These are phyloP conservation scores for Mastomys natalensis DNA, from an alignment of 2,113 vertebrate species.

Conservation along the genomic window DNA sequence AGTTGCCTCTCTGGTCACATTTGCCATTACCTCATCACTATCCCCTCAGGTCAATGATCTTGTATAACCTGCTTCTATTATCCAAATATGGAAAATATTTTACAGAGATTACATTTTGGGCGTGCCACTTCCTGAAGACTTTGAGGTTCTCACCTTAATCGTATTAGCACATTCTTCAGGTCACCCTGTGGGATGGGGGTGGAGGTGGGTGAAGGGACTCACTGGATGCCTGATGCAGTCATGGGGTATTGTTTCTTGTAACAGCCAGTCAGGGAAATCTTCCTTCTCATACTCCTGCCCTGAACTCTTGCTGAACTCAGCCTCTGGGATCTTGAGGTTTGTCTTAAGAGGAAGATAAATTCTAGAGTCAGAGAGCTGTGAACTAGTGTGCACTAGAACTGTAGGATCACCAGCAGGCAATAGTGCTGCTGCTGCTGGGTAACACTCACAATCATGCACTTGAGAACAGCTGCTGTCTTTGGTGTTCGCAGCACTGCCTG, in stretches of 20 bases:
- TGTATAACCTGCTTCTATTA: conserved; percentile 7
- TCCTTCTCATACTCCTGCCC: background rate
- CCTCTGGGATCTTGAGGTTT: conserved; percentile 52
- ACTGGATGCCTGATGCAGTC: conserved; percentile 43
- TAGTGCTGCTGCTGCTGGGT: background rate
- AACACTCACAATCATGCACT: background rate
- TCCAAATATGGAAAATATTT: conserved; percentile 69
- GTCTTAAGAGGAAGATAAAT: conserved; percentile 46
- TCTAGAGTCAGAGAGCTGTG: conserved; percentile 60
- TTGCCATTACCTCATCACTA: background rate
- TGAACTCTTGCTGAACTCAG: conserved; percentile 64
- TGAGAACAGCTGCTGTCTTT: background rate
- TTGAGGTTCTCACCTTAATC: conserved; percentile 63
- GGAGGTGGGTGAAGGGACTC: background rate
- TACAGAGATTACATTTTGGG: conserved; percentile 40
- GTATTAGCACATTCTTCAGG: conserved; percentile 68
- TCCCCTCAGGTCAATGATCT: background rate
- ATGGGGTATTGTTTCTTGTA: conserved; percentile 54
- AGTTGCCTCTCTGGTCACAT: background rate
- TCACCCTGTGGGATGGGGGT: background rate
- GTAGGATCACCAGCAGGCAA: background rate
- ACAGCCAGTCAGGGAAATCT: conserved; percentile 47
- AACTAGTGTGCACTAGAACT: background rate
- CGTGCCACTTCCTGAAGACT: conserved; percentile 51
- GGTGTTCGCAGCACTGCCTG: background rate